Percentiles rank a stretch among this genome's conserved stretches.
These are phyloP conservation scores for Nemopilema nomurai DNA, from an alignment of 30 jellyfish, hydroid and myxozoan species.

Conservation along the genomic window DNA sequence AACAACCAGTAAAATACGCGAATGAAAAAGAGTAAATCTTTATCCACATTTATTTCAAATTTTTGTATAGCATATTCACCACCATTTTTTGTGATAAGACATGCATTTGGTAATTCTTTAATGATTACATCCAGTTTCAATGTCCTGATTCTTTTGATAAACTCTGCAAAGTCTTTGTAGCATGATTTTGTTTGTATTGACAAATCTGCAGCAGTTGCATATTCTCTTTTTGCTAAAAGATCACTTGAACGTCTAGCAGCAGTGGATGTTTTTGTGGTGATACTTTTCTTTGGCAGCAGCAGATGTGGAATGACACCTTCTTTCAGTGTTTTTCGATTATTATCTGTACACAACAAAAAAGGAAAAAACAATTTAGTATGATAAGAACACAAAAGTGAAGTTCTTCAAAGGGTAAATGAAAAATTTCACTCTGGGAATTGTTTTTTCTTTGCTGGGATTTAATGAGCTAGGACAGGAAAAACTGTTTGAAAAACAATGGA, in stretches of 20 bases:
- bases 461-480: not conserved
- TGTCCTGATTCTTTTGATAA: not conserved
- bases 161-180: constrained; percentile 18
- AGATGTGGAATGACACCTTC: constrained; percentile 31
- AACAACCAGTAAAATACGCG: constrained; percentile 21
- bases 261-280: not conserved
- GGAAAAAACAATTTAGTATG: not conserved
- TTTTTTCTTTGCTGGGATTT: not conserved
- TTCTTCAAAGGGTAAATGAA: not conserved
- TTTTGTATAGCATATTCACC: not conserved
- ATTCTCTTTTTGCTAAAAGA: not conserved
- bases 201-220: constrained; percentile 3
- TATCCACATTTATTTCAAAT: constrained; percentile 19
- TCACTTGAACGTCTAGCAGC: constrained; percentile 4
- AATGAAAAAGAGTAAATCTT: not conserved
- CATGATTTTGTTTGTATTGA: constrained; percentile 8
- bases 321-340: constrained; percentile 14
- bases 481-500: not conserved
- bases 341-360: constrained; percentile 5
- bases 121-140: constrained; percentile 18
- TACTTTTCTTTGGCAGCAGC: constrained; percentile 37
- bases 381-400: not conserved
- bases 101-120: constrained; percentile 5
- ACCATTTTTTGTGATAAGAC: not conserved
- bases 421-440: not conserved